Base-by-base conservation (phyloP, 2,113 vertebrate species). In the Sapayoa aenigma region DNA sequence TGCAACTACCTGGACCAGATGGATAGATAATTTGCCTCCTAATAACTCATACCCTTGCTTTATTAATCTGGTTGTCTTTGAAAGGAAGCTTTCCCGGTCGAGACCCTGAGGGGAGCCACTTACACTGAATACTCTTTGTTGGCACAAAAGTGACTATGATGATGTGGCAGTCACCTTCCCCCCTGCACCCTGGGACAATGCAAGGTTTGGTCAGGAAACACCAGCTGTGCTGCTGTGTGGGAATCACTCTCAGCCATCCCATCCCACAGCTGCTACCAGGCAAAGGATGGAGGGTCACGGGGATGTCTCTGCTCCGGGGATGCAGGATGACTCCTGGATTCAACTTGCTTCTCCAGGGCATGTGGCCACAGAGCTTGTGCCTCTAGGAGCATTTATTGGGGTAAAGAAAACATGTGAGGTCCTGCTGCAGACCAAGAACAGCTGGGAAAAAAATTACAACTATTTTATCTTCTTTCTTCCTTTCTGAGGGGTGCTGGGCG, bases 11-110 rank as follows among this genome's bases (percentile, higher is more conserved):
- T 79, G 63, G 59, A 81, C 94, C 49, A 95, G 85, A 69, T 20
- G 33, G 49, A 91, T 59, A 89, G 71, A 85, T 65, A 85, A 90
- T 87, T 85, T 87, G 66, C 78, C 41, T 90, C 79, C 41, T 81
- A 90, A 87, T 37, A 90, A 53, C 69, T 89, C 87, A 69, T 53
- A 41, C 23, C 74, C 63, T 91, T 79, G 77, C 47, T 89, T 91
- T 94, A 91, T 87, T 84, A 76, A 82, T 89, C 87, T 76, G 37
- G 75, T 72, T 92, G 82, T 66, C 66, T 82, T 97, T 91, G 91
- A 89, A 44, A 49, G 35, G 12, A 87, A 49, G 33, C 91, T 95
- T 92, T 91, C 66, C 69, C 82, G 52, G 89, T 87, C 1, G 0
- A 84, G 53, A 84, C 81, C 47, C 76, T 27, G 60, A 84, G 53